phyloP scores from a whole-genome alignment of 2,888 invertebrate genomes.

The Sclerodermus sp. region DNA sequence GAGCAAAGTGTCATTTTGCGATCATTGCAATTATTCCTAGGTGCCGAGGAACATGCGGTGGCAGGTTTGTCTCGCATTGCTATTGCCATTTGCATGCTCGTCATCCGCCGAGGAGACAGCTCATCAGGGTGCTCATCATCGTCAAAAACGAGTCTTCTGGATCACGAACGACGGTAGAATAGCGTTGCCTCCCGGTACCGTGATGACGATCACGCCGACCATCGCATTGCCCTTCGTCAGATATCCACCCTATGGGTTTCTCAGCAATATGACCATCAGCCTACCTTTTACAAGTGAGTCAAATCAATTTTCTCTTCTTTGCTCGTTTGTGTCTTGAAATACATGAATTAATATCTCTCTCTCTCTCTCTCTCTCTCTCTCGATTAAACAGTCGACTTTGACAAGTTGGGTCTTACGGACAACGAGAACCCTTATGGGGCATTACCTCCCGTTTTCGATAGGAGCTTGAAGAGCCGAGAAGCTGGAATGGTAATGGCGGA shows the following conservation, averaged over 20 bases:
- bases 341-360: no score
- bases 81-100: conserved; percentile 14
- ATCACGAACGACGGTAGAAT: conserved; percentile 82
- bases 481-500: conserved; percentile 72
- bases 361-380: neutral
- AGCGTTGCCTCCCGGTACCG: conserved; percentile 81
- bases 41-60: conserved; percentile 21
- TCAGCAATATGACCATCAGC: conserved; percentile 81
- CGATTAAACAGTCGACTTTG: conserved; percentile 73
- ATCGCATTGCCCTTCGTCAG: conserved; percentile 80
- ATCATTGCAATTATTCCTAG: no score
- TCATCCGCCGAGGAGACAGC: conserved; percentile 16
- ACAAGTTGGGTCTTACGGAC: conserved; percentile 83
- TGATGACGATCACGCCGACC: conserved; percentile 78
- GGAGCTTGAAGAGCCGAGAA: conserved; percentile 72
- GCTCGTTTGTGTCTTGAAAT: no score
- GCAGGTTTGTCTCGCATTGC: conserved; percentile 23
- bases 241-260: conserved; percentile 83
- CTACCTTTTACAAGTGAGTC: conserved; percentile 84
- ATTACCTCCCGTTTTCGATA: conserved; percentile 73
- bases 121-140: conserved; percentile 63
- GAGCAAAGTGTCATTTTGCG: no score
- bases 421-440: conserved; percentile 85
- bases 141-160: conserved; percentile 83
- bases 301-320: no score